Evolutionary conservation across 2,113 vertebrate species (phyloP).

Genomic region (Crotalus viridis): DNA sequence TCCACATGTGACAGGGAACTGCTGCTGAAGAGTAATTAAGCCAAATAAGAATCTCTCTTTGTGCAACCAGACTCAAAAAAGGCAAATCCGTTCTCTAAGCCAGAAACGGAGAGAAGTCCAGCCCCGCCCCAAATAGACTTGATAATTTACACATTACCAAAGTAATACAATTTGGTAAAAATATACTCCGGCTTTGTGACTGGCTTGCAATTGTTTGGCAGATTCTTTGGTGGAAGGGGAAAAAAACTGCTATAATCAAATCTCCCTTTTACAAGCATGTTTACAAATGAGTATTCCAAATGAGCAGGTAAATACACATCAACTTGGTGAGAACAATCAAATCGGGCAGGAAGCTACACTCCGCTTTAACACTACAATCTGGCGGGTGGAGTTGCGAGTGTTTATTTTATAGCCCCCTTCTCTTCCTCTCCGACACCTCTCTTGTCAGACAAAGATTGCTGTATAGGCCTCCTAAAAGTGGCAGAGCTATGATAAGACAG

Average conservation of each 20-base stretch:
- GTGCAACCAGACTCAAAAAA: not conserved
- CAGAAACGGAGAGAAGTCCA: not conserved
- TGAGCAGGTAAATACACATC: constrained; percentile 29
- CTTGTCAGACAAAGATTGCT: constrained; percentile 25
- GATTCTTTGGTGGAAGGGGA: not conserved
- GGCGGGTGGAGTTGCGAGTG: constrained; percentile 11
- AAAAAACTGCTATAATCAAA: not conserved
- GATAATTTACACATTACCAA: not conserved
- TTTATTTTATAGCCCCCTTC: constrained; percentile 22
- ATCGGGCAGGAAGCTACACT: not conserved
- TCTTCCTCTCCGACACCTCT: constrained; percentile 40
- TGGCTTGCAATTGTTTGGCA: not conserved
- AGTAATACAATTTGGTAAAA: not conserved
- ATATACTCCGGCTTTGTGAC: not conserved
- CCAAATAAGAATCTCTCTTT: not conserved
- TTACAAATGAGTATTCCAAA: not conserved
- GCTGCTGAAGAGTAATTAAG: not conserved
- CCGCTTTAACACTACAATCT: constrained; percentile 11
- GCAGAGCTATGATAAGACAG: constrained; percentile 34
- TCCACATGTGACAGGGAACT: not conserved
- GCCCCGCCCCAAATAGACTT: not conserved
- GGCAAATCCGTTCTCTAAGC: not conserved
- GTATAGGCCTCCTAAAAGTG: constrained; percentile 23
- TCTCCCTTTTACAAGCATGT: not conserved
- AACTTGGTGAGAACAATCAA: constrained; percentile 35